phyloP scores from a whole-genome alignment of 2,797 vertebrate genomes.

The Tamandua tetradactyla region DNA sequence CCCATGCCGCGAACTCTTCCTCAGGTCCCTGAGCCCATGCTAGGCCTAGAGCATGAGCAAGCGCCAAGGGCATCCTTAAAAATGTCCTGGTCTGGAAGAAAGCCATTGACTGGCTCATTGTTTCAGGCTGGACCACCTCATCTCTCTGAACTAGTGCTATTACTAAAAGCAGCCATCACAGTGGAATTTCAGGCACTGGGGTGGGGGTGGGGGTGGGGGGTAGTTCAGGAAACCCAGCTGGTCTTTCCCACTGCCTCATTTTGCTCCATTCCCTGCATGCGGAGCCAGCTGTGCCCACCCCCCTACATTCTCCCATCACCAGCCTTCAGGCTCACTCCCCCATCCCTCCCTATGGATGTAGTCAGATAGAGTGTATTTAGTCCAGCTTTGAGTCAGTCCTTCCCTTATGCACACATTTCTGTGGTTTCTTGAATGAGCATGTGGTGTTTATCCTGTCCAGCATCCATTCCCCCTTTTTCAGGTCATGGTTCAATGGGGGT shows the following conservation, averaged over 20 bases:
- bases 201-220: no score
- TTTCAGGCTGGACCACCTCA: not conserved
- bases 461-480: not conserved
- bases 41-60: not conserved
- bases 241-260: not conserved
- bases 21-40: not conserved
- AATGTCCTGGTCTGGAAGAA: not conserved
- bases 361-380: not conserved
- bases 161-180: not conserved
- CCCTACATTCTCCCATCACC: not conserved
- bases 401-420: not conserved
- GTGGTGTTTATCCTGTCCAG: not conserved
- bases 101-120: no score
- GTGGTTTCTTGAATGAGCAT: not conserved
- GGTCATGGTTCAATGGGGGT: not conserved
- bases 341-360: no score
- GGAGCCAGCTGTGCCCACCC: not conserved
- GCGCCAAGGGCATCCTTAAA: not conserved
- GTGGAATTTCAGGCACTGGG: not conserved
- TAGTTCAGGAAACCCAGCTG: no score
- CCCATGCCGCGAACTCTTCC: not conserved
- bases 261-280: not conserved
- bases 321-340: not conserved
- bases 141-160: not conserved
- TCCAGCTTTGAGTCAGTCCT: not conserved